A percentile compares a stretch with the other conserved stretches of the same genome.
Evolutionary conservation across 2,888 invertebrate species (phyloP).

Genomic region (Shargacucullia verbasci): DNA sequence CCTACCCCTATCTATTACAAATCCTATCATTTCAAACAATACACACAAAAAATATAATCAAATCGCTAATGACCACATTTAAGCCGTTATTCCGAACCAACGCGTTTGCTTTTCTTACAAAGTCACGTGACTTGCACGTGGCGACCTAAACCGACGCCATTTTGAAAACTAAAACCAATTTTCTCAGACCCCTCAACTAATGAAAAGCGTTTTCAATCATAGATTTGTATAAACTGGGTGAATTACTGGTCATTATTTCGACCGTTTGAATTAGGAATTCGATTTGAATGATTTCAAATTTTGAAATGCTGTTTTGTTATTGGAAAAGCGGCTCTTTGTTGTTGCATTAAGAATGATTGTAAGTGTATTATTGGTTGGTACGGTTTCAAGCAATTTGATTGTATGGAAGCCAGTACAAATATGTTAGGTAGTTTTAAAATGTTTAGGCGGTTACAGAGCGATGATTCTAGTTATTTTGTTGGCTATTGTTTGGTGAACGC

Average conservation of each 20-base stretch:
- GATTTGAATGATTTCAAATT: conserved; percentile 49
- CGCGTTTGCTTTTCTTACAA: conserved; percentile 82
- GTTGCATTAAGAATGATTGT: conserved; percentile 24
- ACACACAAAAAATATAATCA: conserved; percentile 75
- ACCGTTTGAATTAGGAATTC: conserved; percentile 80
- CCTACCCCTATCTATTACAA: conserved; percentile 82
- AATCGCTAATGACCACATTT: conserved; percentile 85
- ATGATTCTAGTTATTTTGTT: conserved; percentile 73
- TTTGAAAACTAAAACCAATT: conserved; percentile 67
- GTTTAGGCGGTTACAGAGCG: conserved; percentile 62
- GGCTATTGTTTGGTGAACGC: conserved; percentile 72
- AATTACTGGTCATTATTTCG: conserved; percentile 78
- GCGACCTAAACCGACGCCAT: conserved; percentile 70
- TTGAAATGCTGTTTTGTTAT: conserved; percentile 12
- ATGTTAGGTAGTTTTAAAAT: conserved; percentile 67
- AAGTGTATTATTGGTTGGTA: conserved; percentile 16
- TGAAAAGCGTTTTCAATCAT: not conserved
- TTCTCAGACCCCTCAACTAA: conserved; percentile 41
- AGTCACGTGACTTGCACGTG: conserved; percentile 84
- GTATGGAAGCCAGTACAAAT: conserved; percentile 56
- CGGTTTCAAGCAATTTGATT: conserved; percentile 64
- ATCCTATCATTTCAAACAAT: conserved; percentile 78
- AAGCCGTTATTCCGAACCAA: conserved; percentile 83
- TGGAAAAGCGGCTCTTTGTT: conserved; percentile 12
- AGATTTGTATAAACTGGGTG: conserved; percentile 56